Evolutionary conservation across 2,888 invertebrate species (phyloP).

Genomic region (Cataglyphis altisquamis): DNA sequence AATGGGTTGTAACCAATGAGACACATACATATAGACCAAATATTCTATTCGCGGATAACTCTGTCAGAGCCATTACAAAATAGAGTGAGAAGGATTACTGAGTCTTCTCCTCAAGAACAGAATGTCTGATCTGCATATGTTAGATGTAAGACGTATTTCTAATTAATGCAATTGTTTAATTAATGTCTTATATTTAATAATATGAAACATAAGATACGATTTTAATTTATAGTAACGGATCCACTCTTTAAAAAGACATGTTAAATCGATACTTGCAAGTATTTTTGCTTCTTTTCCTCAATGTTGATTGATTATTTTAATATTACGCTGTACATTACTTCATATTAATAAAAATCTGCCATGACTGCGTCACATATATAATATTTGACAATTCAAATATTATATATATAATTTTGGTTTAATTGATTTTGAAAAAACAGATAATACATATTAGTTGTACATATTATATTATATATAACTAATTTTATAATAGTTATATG

Average conservation of each 20-base stretch:
- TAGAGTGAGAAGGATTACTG: conserved; percentile 18
- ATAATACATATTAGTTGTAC: too few relatives aligned
- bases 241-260: too few relatives aligned
- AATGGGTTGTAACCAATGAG: conserved; percentile 19
- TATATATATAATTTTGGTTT: too few relatives aligned
- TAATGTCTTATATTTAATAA: not conserved
- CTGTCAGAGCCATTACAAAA: conserved; percentile 15
- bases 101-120: conserved; percentile 5
- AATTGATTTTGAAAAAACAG: too few relatives aligned
- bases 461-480: too few relatives aligned
- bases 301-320: too few relatives aligned
- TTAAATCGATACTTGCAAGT: too few relatives aligned
- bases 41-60: not conserved
- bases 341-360: too few relatives aligned
- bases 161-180: not conserved
- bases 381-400: too few relatives aligned
- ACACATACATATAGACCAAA: conserved; percentile 10
- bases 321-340: not conserved
- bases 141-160: not conserved
- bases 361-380: too few relatives aligned
- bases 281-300: too few relatives aligned
- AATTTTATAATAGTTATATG: too few relatives aligned
- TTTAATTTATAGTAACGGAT: not conserved
- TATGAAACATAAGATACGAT: not conserved
- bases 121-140: conserved; percentile 24